A percentile compares a stretch with the other conserved stretches of the same genome.
Conservation (phyloP, 2,113 vertebrate species). For the Parotia lawesii region DNA sequence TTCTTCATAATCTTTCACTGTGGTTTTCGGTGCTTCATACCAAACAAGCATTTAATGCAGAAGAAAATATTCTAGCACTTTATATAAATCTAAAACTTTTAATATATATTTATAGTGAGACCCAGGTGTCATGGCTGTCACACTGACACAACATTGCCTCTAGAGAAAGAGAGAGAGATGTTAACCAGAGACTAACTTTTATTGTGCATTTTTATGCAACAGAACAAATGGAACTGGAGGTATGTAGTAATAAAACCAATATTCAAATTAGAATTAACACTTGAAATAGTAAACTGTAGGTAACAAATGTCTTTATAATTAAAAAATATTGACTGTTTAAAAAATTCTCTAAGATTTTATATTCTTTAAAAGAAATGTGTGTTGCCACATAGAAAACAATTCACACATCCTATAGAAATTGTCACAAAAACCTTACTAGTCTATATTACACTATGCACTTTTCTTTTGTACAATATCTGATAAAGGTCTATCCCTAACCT, state of each 20-base stretch:
- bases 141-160: background rate
- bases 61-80: background rate
- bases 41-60: background rate
- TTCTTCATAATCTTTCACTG: background rate
- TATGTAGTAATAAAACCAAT: constrained; percentile 80
- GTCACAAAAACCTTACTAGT: constrained; percentile 73
- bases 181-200: constrained; percentile 73
- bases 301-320: constrained; percentile 81
- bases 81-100: background rate
- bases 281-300: constrained; percentile 75
- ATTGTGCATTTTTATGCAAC: constrained; percentile 79
- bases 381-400: constrained; percentile 78
- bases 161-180: background rate
- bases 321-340: constrained; percentile 80
- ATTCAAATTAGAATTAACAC: constrained; percentile 75
- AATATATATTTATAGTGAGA: background rate
- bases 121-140: background rate
- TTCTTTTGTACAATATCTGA: constrained; percentile 60
- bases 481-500: constrained; percentile 68
- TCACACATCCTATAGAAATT: constrained; percentile 77
- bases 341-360: constrained; percentile 73
- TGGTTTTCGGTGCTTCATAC: background rate
- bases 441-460: constrained; percentile 78
- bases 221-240: constrained; percentile 78
- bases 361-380: constrained; percentile 75